These are phyloP conservation scores for Coptodon rendalli DNA, from an alignment of 2,113 vertebrate species.

Conservation along the genomic window DNA sequence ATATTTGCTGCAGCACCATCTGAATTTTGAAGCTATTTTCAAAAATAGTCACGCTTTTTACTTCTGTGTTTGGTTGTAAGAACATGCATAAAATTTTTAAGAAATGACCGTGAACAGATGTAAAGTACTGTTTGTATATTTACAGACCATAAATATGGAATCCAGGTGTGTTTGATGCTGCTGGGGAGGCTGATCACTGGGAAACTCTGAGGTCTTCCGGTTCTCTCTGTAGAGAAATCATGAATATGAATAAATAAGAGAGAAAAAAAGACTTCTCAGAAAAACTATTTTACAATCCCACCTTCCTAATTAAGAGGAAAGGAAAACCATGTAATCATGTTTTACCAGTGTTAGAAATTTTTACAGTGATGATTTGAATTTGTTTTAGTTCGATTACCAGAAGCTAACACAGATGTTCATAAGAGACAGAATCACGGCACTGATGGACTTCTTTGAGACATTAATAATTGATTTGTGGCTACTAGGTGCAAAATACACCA, in stretches of 20 bases:
- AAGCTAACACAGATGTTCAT: neutral
- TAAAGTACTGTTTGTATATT: neutral
- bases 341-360: neutral
- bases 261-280: neutral
- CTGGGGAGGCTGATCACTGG: neutral
- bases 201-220: neutral
- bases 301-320: neutral
- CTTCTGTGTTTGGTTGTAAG: neutral
- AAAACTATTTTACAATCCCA: neutral
- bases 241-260: neutral
- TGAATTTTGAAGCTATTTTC: neutral
- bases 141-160: neutral
- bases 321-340: neutral
- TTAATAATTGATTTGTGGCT: neutral
- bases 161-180: neutral
- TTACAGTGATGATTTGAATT: neutral
- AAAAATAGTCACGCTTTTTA: neutral
- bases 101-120: neutral
- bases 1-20: neutral
- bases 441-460: neutral
- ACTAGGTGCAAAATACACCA: neutral
- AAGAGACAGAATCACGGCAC: neutral
- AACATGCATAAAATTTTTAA: neutral
- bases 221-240: neutral
- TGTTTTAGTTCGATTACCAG: neutral